These are phyloP conservation scores for Prunella strophiata DNA, from an alignment of 2,797 vertebrate species.

Conservation along the genomic window DNA sequence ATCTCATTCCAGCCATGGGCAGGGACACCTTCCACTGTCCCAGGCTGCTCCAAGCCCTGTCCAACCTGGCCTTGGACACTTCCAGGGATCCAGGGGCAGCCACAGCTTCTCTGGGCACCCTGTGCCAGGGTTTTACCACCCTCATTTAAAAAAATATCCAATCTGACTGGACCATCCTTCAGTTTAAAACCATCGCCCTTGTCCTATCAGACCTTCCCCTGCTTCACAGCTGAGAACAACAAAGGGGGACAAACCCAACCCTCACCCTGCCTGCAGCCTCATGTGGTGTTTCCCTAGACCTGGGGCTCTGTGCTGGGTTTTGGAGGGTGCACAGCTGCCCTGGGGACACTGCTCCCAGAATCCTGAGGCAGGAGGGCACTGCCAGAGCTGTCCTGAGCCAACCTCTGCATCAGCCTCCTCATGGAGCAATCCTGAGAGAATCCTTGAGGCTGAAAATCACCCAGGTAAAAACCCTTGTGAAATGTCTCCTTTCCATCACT, in stretches of 20 bases:
- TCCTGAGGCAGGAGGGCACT: not conserved
- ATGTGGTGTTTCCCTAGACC: rapidly evolving
- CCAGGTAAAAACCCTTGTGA: not conserved
- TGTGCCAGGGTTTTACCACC: not conserved
- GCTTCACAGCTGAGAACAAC: not conserved
- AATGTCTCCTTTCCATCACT: not conserved
- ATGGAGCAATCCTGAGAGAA: not conserved
- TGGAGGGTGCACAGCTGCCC: not conserved
- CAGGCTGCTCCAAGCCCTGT: rapidly evolving
- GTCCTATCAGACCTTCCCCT: not conserved
- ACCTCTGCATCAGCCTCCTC: too few relatives aligned
- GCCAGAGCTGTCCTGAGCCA: not conserved
- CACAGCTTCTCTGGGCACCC: not conserved
- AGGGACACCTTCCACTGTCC: rapidly evolving
- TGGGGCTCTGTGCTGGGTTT: not conserved
- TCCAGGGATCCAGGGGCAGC: not conserved
- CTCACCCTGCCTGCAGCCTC: not conserved
- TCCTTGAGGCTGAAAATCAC: not conserved
- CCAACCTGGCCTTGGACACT: not conserved
- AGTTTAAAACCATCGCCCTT: not conserved
- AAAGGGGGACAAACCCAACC: not conserved
- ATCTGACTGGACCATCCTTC: not conserved
- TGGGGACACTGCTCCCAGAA: not conserved
- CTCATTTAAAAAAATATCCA: not conserved
- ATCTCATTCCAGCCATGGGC: not conserved